A percentile compares a stretch with the other conserved stretches of the same genome.
phyloP scores from a whole-genome alignment of 2,797 vertebrate species.

The Myotis findleyi region DNA sequence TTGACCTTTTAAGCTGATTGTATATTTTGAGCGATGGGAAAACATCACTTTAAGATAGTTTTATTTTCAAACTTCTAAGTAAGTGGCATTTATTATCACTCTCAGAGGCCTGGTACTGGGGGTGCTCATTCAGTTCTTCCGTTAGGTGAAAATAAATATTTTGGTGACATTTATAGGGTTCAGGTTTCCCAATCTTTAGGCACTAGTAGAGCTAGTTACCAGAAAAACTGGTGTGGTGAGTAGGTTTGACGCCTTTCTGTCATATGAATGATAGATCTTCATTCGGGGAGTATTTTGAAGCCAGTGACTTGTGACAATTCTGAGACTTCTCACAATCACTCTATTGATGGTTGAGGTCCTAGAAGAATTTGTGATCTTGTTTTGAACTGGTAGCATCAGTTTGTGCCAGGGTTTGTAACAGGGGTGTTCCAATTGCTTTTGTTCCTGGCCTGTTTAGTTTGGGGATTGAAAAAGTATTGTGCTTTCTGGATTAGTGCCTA shows the following conservation, averaged over 20 bases:
- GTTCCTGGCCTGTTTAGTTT: neutral
- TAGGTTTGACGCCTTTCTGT: constrained; percentile 12
- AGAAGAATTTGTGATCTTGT: constrained; percentile 20
- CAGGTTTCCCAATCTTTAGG: constrained; percentile 55
- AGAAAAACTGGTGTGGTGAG: neutral
- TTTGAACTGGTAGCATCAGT: constrained; percentile 33
- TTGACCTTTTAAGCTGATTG: constrained; percentile 31
- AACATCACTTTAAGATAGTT: constrained; percentile 30
- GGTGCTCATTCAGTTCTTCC: neutral
- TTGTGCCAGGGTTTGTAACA: neutral
- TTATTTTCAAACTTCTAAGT: neutral
- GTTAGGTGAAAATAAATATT: constrained; percentile 17
- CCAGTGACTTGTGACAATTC: neutral
- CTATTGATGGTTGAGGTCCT: neutral
- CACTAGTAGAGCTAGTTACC: neutral
- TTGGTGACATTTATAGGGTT: constrained; percentile 49
- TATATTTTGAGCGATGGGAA: constrained; percentile 12
- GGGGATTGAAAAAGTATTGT: neutral
- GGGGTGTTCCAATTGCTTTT: neutral
- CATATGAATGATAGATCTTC: neutral
- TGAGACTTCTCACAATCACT: neutral
- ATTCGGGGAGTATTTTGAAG: constrained; percentile 50
- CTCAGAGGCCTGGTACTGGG: neutral
- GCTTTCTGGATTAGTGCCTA: neutral
- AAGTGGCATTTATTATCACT: neutral